phyloP scores from a whole-genome alignment of 2,888 invertebrate genomes.

The Cantharis nigra region DNA sequence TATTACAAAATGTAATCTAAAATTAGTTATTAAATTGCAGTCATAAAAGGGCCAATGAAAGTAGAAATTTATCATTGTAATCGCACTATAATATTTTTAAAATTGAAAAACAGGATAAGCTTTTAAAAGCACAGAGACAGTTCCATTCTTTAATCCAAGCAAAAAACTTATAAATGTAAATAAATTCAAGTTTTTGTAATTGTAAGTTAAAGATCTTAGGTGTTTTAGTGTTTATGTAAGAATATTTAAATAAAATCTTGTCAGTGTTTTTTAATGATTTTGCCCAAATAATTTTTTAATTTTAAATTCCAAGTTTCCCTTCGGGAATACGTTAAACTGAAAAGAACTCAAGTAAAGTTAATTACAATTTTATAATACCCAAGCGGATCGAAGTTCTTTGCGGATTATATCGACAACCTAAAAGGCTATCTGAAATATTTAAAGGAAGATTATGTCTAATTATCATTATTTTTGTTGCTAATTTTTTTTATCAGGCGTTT shows the following conservation, averaged over 20 bases:
- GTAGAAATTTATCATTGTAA: too few species aligned
- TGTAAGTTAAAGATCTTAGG: too few species aligned
- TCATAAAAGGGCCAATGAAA: not conserved
- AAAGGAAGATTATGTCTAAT: not conserved
- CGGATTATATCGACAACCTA: not conserved
- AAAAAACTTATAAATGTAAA: too few species aligned
- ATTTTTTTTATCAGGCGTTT: not conserved
- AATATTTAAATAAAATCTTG: not conserved
- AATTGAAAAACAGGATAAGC: too few species aligned
- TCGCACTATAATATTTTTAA: too few species aligned
- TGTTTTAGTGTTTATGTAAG: not conserved
- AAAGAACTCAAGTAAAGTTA: not conserved
- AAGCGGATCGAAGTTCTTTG: not conserved
- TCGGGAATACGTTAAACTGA: not conserved
- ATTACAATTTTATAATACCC: not conserved
- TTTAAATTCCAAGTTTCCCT: not conserved
- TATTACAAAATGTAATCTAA: not conserved
- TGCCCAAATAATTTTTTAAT: not conserved
- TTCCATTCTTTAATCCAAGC: too few species aligned
- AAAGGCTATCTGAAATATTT: not conserved
- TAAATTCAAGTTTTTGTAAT: too few species aligned
- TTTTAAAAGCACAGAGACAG: too few species aligned
- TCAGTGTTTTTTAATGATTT: not conserved
- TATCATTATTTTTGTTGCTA: not conserved
- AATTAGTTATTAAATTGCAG: not conserved